Conservation (phyloP, 2,888 invertebrate species). For the Leptopilina syphax region DNA sequence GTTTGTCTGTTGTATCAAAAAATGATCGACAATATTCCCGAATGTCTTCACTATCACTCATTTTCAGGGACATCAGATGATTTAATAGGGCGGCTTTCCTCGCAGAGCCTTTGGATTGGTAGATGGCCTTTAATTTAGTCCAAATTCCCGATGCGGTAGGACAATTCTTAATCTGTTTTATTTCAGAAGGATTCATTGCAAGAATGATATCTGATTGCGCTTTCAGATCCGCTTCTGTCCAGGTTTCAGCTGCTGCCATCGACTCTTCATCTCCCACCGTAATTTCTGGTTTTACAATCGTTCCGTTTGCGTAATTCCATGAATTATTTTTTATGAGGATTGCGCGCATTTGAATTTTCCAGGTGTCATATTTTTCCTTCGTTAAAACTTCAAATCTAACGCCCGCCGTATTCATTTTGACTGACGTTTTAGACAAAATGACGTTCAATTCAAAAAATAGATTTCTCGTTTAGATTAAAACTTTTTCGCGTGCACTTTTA, state of each 20-base stretch:
- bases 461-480: too few species aligned
- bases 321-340: too few species aligned
- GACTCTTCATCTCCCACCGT: neutral
- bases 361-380: constrained; percentile 24
- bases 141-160: constrained; percentile 44
- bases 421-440: neutral
- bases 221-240: too few species aligned
- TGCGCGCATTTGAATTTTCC: neutral
- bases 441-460: neutral
- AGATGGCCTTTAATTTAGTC: constrained; percentile 37
- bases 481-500: too few species aligned
- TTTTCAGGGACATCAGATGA: constrained; percentile 46
- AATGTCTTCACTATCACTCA: constrained; percentile 42
- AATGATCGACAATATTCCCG: constrained; percentile 42
- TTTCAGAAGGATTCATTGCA: neutral
- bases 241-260: too few species aligned
- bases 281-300: neutral
- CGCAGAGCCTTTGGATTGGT: constrained; percentile 49
- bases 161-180: constrained; percentile 43
- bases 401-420: neutral
- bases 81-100: constrained; percentile 49
- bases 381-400: neutral
- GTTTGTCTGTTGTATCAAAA: constrained; percentile 42
- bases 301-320: too few species aligned
- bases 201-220: too few species aligned